Percentiles rank a stretch among this genome's conserved stretches.
These are phyloP conservation scores for Xerus rutilus DNA, from an alignment of 2,797 vertebrate species.

Conservation along the genomic window DNA sequence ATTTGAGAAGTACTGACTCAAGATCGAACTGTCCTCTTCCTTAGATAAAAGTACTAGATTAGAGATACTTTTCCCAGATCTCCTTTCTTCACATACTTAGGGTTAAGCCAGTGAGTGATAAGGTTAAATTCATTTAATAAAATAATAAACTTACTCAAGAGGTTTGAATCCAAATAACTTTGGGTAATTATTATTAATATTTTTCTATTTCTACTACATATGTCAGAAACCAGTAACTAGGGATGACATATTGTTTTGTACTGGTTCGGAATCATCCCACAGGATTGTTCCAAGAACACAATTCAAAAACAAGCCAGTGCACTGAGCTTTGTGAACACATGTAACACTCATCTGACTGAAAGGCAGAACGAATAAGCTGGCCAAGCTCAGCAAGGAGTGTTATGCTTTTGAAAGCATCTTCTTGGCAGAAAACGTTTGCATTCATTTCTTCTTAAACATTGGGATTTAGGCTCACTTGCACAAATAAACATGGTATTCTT, in stretches of 20 bases:
- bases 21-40: background rate
- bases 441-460: constrained; percentile 64
- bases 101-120: background rate
- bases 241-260: background rate
- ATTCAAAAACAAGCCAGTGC: background rate
- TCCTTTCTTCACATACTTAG: background rate
- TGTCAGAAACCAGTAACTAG: background rate
- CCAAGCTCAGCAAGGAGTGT: background rate
- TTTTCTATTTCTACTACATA: background rate
- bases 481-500: constrained; percentile 63
- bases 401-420: constrained; percentile 59
- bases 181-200: background rate
- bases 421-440: constrained; percentile 2
- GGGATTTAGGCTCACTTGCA: constrained; percentile 55
- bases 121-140: background rate
- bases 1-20: background rate
- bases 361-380: constrained; percentile 52
- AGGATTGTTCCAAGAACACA: constrained; percentile 8
- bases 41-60: constrained; percentile 14
- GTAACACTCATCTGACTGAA: background rate
- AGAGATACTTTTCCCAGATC: background rate
- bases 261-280: background rate
- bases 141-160: background rate
- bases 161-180: background rate
- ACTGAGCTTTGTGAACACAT: constrained; percentile 7